Evolutionary conservation across 2,888 invertebrate genomes (phyloP), one percentile per base, ranked within the genome.

Genomic region (Andrena camellia): DNA sequence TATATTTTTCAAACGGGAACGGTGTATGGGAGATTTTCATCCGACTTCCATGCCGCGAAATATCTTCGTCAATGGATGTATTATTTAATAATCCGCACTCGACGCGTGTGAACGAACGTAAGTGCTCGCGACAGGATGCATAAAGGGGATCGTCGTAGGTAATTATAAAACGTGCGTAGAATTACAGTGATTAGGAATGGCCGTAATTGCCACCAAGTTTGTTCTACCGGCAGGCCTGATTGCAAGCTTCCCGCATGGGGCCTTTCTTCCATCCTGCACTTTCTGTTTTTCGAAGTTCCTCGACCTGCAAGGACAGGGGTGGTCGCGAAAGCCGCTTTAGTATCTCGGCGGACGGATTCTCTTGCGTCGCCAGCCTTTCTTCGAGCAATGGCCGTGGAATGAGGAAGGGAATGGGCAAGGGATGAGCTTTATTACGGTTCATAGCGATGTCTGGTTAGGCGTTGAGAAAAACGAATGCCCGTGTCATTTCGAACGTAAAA

Each of bases 121-220:
- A 68, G 54, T 31, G 7, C 66, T 31, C 60, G 31, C n/a, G 20
- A 23, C 68, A 68, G 66, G 62, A 69, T 42, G 50, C 33, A 33
- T 72, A 50, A 66, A 67, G 10, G 0, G 69, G 31, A 35, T 52
- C 69, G 26, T 26, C 33, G 42, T 70, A 78, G 78, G 42, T 70
- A 78, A 81, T 78, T 74, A 54, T 64, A 42, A 70, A 66, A 42
- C 26, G 17, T 29, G 23, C 6, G 8, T 10, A 4, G 23, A 42
- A 73, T 78, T 78, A 78, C 73, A 52, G 70, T 70, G 54, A 62
- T 78, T 64, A 64, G 17, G 42, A n/a, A 23, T 50, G 26, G 54
- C 42, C 50, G 64, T 78, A 78, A 78, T 74, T 70, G 33, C 59
- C 17, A 13, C 48, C 10, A 66, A 42, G 48, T 71, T 71, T 66